Evolutionary conservation across 1,140 invertebrate genomes (phyloP).

Genomic region (Meteorus sp.): DNA sequence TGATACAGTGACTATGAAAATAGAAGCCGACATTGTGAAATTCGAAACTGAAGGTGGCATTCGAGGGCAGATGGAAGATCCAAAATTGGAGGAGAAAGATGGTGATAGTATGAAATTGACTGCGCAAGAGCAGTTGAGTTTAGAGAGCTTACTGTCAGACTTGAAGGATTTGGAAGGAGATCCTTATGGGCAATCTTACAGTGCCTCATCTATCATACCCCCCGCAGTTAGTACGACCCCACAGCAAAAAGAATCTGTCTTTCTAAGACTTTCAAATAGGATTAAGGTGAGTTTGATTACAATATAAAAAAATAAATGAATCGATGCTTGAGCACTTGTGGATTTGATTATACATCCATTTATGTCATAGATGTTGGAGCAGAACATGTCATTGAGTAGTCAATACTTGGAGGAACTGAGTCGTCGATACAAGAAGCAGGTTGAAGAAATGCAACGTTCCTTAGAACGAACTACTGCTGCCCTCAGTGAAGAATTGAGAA

Average conservation of each 20-base stretch:
- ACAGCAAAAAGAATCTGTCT: constrained; percentile 88
- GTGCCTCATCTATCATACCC: constrained; percentile 34
- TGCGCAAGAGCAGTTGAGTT: constrained; percentile 46
- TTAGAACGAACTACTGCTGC: constrained; percentile 79
- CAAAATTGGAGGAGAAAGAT: constrained; percentile 17
- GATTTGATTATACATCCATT: constrained; percentile 29
- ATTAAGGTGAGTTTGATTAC: constrained; percentile 73
- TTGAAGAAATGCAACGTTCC: constrained; percentile 89
- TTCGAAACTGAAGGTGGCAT: not conserved
- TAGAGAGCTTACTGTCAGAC: constrained; percentile 59
- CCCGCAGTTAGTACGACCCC: constrained; percentile 47
- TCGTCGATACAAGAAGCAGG: constrained; percentile 91
- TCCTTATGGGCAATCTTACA: constrained; percentile 34
- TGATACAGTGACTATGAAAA: not conserved
- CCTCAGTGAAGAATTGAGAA: constrained; percentile 73
- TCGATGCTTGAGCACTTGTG: not conserved
- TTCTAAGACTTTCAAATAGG: constrained; percentile 90
- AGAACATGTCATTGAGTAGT: constrained; percentile 93
- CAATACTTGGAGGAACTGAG: constrained; percentile 95
- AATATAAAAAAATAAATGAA: constrained; percentile 31
- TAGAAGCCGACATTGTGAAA: constrained; percentile 4
- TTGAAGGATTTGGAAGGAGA: constrained; percentile 56
- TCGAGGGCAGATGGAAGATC: not conserved
- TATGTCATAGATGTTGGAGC: constrained; percentile 77
- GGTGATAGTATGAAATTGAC: constrained; percentile 43